phyloP scores from a whole-genome alignment of 2,888 invertebrate species.

The Ephialtes manifestator region DNA sequence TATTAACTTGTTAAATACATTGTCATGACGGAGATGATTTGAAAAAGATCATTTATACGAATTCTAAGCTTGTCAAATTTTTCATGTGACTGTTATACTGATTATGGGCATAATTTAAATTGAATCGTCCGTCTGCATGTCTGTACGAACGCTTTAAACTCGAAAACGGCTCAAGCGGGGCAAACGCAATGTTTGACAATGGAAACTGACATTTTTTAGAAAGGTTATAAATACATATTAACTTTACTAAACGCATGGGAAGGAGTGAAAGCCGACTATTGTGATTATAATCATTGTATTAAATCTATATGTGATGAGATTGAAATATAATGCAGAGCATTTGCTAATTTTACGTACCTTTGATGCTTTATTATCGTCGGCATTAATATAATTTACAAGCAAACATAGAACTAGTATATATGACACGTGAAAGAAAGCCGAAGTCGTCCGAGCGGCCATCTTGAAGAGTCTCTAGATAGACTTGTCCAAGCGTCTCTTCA shows the following conservation, averaged over 20 bases:
- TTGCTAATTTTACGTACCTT: not conserved
- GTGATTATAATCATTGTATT: not conserved
- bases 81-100: no score
- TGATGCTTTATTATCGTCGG: not conserved
- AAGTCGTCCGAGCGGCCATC: not conserved
- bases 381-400: not conserved
- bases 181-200: no score
- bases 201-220: no score
- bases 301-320: not conserved
- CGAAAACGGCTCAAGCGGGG: no score
- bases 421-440: not conserved
- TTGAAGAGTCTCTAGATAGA: not conserved
- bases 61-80: not conserved
- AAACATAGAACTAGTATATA: not conserved
- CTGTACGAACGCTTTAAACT: no score
- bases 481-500: not conserved
- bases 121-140: no score
- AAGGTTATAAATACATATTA: no score
- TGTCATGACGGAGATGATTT: not conserved
- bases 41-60: not conserved
- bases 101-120: no score
- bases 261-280: not conserved
- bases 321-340: not conserved
- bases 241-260: no score
- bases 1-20: not conserved